phyloP scores from a whole-genome alignment of 2,113 vertebrate species.

The Steatornis caripensis region DNA sequence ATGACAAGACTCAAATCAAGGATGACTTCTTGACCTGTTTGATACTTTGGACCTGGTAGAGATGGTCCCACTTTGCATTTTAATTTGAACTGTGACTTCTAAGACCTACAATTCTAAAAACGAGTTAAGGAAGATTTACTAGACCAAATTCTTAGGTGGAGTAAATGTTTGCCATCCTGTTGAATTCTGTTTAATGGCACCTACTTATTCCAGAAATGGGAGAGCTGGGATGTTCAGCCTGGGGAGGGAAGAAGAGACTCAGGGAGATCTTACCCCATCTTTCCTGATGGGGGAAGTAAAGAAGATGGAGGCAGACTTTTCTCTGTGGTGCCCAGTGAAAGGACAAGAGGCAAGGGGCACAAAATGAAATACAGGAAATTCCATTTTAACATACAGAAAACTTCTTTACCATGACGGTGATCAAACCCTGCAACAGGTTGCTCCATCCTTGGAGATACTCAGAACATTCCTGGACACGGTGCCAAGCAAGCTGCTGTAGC shows the following conservation, averaged over 20 bases:
- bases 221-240: not conserved
- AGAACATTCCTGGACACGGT: not conserved
- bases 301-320: not conserved
- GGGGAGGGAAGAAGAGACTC: not conserved
- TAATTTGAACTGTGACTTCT: not conserved
- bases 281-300: not conserved
- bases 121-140: not conserved
- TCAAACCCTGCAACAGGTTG: not conserved
- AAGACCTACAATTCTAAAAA: not conserved
- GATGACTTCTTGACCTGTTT: not conserved
- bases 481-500: not conserved
- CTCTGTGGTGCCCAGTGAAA: not conserved
- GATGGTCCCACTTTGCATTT: not conserved
- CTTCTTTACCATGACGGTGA: not conserved
- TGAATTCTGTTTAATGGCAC: not conserved
- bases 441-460: not conserved
- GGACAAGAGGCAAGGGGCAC: not conserved
- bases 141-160: not conserved
- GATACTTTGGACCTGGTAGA: not conserved
- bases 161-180: not conserved
- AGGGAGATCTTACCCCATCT: not conserved
- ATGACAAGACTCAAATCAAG: not conserved
- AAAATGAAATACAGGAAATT: not conserved
- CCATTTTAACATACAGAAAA: not conserved
- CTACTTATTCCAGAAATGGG: not conserved